Conservation (phyloP, 2,113 vertebrate species). For the Corythaeola cristata region DNA sequence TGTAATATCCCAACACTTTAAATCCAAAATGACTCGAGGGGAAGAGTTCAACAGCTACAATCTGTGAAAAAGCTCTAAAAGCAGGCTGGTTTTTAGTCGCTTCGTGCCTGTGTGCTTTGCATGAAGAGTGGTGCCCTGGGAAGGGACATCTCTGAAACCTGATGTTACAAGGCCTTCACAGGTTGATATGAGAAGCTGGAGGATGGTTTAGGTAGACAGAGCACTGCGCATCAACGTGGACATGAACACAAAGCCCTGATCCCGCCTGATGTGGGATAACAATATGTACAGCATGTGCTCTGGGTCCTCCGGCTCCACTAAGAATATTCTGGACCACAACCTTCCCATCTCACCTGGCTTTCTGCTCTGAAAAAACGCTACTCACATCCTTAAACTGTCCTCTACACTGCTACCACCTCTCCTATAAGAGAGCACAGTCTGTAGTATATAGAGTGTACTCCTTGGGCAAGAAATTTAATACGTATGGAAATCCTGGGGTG, state of each 20-base stretch:
- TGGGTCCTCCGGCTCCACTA: background rate
- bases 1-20: background rate
- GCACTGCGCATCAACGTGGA: fast-evolving
- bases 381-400: background rate
- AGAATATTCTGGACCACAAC: background rate
- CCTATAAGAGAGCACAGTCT: fast-evolving
- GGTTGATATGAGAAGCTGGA: background rate
- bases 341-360: background rate
- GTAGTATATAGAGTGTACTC: no score
- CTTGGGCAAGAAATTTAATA: background rate
- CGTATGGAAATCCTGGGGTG: background rate
- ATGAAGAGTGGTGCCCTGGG: background rate
- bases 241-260: background rate
- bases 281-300: fast-evolving
- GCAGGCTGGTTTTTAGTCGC: fast-evolving
- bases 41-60: background rate
- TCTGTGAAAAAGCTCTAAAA: background rate
- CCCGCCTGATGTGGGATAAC: background rate
- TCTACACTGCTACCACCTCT: fast-evolving
- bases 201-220: background rate
- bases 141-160: background rate
- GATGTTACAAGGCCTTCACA: background rate
- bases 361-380: background rate
- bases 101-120: background rate
- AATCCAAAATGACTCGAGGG: background rate